Conservation (phyloP, 64 coral and sea anemone species). For the Stichodactyla mertensii region DNA sequence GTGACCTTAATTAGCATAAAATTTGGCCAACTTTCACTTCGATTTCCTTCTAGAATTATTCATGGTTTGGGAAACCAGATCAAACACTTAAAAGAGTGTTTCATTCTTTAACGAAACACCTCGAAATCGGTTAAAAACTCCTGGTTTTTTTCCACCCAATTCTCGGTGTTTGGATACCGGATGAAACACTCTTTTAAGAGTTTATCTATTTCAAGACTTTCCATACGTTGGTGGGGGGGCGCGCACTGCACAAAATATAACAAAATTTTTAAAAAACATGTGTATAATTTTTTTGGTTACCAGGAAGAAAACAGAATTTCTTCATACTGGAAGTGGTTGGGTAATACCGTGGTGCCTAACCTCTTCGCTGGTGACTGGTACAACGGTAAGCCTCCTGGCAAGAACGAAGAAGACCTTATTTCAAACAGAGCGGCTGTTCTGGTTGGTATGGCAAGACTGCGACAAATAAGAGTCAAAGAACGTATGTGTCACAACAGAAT, state of each 20-base stretch:
- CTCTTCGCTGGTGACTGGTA: conserved; percentile 72
- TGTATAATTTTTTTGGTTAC: not conserved
- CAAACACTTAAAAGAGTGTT: too few relatives aligned
- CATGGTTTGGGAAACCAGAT: too few relatives aligned
- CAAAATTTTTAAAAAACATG: not conserved
- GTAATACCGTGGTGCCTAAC: conserved; percentile 14
- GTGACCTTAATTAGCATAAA: too few relatives aligned
- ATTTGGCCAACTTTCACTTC: too few relatives aligned
- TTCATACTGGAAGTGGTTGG: conserved; percentile 35
- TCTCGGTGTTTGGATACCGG: too few relatives aligned
- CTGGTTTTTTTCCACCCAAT: too few relatives aligned
- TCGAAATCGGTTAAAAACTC: too few relatives aligned
- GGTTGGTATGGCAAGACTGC: conserved; percentile 69
- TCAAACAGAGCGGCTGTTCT: conserved; percentile 43
- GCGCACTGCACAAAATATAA: not conserved
- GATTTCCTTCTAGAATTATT: too few relatives aligned
- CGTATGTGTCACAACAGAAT: conserved; percentile 15
- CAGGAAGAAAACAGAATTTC: conserved; percentile 10
- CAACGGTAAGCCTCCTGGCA: conserved; percentile 38
- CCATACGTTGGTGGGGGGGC: too few relatives aligned
- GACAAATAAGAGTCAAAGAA: conserved; percentile 59
- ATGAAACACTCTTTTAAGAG: too few relatives aligned
- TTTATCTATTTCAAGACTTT: too few relatives aligned
- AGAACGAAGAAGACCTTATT: conserved; percentile 49
- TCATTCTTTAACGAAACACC: too few relatives aligned